phyloP scores from a whole-genome alignment of 2,888 invertebrate genomes.

The Marronus borbonicus region DNA sequence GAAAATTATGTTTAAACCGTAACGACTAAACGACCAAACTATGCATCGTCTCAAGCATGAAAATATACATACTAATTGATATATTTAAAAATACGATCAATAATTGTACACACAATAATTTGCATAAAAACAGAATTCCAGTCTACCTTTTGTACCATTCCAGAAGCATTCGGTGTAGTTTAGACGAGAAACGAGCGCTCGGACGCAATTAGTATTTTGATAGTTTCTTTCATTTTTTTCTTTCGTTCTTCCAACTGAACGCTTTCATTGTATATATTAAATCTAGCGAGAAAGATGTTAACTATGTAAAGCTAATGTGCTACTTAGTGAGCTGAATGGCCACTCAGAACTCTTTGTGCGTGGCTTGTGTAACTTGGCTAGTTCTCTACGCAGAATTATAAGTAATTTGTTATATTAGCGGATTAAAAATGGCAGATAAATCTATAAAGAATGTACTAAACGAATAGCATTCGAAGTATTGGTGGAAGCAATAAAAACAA shows the following conservation, averaged over 20 bases:
- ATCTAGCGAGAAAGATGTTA: conserved; percentile 49
- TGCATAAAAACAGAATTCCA: conserved; percentile 34
- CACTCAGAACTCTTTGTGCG: conserved; percentile 25
- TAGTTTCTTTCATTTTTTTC: conserved; percentile 35
- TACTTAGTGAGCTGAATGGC: conserved; percentile 42
- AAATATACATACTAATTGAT: conserved; percentile 46
- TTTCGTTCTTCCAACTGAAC: conserved; percentile 30
- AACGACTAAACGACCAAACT: background rate
- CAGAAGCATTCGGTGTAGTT: conserved; percentile 14
- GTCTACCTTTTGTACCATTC: conserved; percentile 20
- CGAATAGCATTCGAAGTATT: too few species aligned
- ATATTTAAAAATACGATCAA: background rate
- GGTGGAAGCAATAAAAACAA: too few species aligned
- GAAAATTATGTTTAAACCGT: background rate
- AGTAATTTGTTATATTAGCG: background rate
- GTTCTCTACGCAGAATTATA: conserved; percentile 18
- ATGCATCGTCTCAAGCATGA: background rate
- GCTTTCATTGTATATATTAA: conserved; percentile 40
- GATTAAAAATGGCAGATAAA: background rate
- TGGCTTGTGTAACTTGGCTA: conserved; percentile 23
- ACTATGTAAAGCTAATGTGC: conserved; percentile 46
- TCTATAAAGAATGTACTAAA: background rate
- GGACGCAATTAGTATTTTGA: conserved; percentile 32
- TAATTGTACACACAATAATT: conserved; percentile 20
- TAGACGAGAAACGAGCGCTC: background rate